Evolutionary conservation across 2,888 invertebrate species (phyloP).

Genomic region (Drosophila stalkeri): DNA sequence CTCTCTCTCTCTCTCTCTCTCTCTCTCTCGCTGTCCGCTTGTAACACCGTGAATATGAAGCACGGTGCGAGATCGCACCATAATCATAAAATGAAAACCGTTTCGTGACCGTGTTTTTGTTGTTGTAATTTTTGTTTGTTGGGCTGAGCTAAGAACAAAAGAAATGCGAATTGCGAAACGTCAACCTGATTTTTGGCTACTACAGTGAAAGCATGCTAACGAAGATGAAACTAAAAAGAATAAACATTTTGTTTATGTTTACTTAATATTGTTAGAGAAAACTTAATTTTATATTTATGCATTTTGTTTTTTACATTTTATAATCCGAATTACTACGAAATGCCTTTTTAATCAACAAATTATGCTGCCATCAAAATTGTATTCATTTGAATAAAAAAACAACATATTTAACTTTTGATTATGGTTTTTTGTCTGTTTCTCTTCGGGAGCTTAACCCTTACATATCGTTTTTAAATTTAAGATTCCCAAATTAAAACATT

Average conservation of each 20-base stretch:
- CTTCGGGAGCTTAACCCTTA: constrained; percentile 4
- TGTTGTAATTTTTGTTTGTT: constrained; percentile 7
- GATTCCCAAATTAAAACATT: constrained; percentile 6
- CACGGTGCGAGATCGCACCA: constrained; percentile 44
- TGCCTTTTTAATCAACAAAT: constrained; percentile 20
- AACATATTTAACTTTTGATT: constrained; percentile 7
- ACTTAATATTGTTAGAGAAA: neutral
- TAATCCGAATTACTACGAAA: constrained; percentile 7
- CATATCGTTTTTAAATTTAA: constrained; percentile 5
- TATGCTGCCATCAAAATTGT: constrained; percentile 6
- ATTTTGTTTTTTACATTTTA: neutral
- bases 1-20: neutral
- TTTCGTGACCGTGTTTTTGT: constrained; percentile 50
- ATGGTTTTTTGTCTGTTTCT: constrained; percentile 5
- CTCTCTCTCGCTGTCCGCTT: neutral
- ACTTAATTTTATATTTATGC: neutral
- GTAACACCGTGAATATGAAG: constrained; percentile 44
- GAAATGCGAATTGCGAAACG: constrained; percentile 33
- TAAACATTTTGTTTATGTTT: neutral
- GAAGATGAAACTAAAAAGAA: neutral
- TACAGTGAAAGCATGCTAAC: constrained; percentile 6
- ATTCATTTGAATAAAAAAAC: constrained; percentile 2
- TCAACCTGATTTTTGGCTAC: neutral
- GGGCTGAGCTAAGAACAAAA: constrained; percentile 29
- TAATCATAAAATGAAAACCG: constrained; percentile 42